phyloP scores from a whole-genome alignment of 92 coral and sea anemone species.

The Chrysogorgia sp. region DNA sequence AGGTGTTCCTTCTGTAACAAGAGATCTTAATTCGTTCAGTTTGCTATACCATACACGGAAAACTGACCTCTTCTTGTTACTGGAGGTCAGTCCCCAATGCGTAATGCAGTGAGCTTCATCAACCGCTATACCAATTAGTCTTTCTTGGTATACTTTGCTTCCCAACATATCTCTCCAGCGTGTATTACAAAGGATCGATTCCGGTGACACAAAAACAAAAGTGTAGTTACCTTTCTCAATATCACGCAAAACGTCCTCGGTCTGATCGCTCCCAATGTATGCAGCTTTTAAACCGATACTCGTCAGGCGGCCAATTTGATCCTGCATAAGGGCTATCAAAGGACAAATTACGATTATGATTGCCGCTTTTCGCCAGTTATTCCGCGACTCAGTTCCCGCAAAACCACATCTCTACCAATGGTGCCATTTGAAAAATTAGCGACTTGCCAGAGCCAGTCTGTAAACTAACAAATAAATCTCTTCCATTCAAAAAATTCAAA shows the following conservation, averaged over 20 bases:
- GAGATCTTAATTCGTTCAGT: no score
- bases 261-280: constrained; percentile 49
- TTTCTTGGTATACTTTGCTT: constrained; percentile 39
- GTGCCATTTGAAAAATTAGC: no score
- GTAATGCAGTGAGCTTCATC: constrained; percentile 54
- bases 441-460: no score
- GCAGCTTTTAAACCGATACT: constrained; percentile 44
- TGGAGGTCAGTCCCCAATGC: constrained; percentile 47
- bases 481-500: no score
- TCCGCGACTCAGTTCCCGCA: no score
- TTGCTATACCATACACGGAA: no score
- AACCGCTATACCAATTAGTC: no score
- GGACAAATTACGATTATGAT: constrained; percentile 30
- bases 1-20: constrained; percentile 43
- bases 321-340: constrained; percentile 50
- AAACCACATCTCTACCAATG: no score
- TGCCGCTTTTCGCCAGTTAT: no score
- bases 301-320: constrained; percentile 39
- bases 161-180: constrained; percentile 53
- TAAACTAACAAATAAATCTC: no score
- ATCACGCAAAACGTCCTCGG: constrained; percentile 15
- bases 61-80: no score
- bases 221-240: constrained; percentile 41
- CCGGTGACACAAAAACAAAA: constrained; percentile 52
- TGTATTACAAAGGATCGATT: constrained; percentile 40